Base-by-base conservation (phyloP, 2,113 vertebrate species). In the Oriolus oriolus region DNA sequence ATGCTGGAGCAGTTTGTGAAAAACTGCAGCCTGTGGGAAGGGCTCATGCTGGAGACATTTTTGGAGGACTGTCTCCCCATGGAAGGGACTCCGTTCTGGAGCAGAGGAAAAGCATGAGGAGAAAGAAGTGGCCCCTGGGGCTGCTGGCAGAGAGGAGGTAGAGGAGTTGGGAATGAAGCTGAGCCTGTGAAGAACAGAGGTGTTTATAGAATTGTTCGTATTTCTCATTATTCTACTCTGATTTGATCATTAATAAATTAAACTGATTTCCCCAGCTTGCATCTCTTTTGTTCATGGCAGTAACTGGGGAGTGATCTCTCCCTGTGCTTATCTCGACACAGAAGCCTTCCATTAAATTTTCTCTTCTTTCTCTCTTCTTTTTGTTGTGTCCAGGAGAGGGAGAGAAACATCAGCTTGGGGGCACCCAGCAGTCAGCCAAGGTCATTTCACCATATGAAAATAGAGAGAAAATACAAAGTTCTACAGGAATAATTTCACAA, bases 31-130 rank as follows among this genome's bases (percentile, higher is more conserved):
- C n/a, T 5, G 1, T 53, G 45, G 54, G 39, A 57, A 16, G 35
- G 33, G 31, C 16, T 31, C 45, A 28, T 0, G 0, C 2, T 59
- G 24, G 35, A 76, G 44, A 41, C n/a, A 6, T 11, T 64, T 3
- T 4, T 22, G 49, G 11, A 42, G 16, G 11, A 31, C 11, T 52
- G 13, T 4, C 1, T 66, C 9, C 9, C 13, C 0, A 0, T 47
- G 18, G 42, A 18, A 31, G 7, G 13, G n/a, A 41, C 5, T 10
- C 11, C 9, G 24, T 1, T 2, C 13, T 63, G 53, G 16, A 71
- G 30, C 23, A 26, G 4, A 47, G 10, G 8, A 84, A 19, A 39
- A 45, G 6, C 3, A 2, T 44, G 21, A 71, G 15, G 16, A 52
- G 10, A 47, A 71, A 57, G 31, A 30, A 76, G 27, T 1, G 3